Percentiles rank a stretch among this genome's conserved stretches.
Conservation (phyloP, 2,113 vertebrate species). For the Leucosticte australis region DNA sequence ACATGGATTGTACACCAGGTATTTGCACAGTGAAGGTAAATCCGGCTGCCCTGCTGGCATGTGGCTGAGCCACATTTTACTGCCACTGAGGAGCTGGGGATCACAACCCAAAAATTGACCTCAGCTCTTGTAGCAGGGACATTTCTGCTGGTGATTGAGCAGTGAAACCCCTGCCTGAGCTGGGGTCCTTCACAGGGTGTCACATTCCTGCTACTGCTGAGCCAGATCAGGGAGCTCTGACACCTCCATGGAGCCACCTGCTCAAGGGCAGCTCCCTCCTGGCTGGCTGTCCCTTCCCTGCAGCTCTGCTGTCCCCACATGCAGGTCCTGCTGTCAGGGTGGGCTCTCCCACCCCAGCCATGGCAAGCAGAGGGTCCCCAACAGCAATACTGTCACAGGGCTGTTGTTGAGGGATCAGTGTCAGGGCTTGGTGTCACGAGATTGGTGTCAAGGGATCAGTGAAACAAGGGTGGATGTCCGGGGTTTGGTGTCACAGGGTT, state of each 20-base stretch:
- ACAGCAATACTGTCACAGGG: background rate
- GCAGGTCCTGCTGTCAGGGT: background rate
- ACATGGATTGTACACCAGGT: background rate
- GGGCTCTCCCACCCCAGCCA: background rate
- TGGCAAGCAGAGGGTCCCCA: background rate
- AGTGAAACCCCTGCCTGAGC: background rate
- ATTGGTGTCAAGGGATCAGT: background rate
- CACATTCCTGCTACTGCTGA: background rate
- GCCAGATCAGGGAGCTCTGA: background rate
- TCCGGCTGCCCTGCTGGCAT: accelerated
- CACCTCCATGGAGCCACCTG: accelerated
- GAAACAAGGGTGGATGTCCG: background rate
- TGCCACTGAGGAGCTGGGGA: accelerated
- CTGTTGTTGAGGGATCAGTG: too few relatives aligned
- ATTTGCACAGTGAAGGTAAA: background rate
- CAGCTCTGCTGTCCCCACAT: background rate
- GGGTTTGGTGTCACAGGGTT: background rate
- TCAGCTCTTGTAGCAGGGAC: accelerated
- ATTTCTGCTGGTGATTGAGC: background rate
- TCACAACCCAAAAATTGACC: background rate
- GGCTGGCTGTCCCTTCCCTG: background rate
- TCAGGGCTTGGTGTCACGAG: too few relatives aligned
- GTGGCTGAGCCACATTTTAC: background rate
- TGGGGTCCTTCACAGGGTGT: background rate
- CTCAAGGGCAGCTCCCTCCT: background rate